These are phyloP conservation scores for Orthonevra nobilis DNA, from an alignment of 2,888 invertebrate genomes.

Conservation along the genomic window DNA sequence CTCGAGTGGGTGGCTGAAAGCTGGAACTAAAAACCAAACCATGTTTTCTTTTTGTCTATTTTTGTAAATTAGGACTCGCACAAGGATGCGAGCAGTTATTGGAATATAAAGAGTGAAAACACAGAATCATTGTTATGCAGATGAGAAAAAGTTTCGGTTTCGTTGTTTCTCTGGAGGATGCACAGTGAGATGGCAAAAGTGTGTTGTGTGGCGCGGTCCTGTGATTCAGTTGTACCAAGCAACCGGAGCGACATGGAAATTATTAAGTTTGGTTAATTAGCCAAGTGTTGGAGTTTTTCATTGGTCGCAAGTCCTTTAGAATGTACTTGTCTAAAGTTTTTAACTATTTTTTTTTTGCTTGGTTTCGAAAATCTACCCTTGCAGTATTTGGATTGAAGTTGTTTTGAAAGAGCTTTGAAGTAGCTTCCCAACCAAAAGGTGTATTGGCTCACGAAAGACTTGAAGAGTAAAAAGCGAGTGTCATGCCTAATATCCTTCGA, in stretches of 20 bases:
- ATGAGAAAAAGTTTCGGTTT: slow-evolving; percentile 64
- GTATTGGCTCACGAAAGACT: no score
- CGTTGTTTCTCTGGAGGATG: slow-evolving; percentile 46
- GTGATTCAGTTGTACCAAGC: slow-evolving; percentile 56
- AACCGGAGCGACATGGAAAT: slow-evolving; percentile 63
- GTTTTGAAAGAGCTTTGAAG: no score
- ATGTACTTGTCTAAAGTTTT: slow-evolving; percentile 41
- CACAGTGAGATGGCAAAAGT: slow-evolving; percentile 4
- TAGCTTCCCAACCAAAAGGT: no score
- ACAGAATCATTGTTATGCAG: slow-evolving; percentile 69
- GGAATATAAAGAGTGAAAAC: slow-evolving; percentile 68
- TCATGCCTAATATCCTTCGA: no score
- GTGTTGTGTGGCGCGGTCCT: neutral
- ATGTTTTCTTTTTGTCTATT: slow-evolving; percentile 69
- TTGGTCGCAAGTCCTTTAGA: slow-evolving; percentile 11
- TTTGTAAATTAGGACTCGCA: slow-evolving; percentile 70
- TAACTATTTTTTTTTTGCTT: no score
- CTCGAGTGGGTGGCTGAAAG: slow-evolving; percentile 24
- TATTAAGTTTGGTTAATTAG: slow-evolving; percentile 69
- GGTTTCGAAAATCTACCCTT: slow-evolving; percentile 26
- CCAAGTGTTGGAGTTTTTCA: slow-evolving; percentile 49
- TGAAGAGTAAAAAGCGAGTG: no score
- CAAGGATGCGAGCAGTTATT: slow-evolving; percentile 69
- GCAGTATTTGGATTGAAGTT: slow-evolving; percentile 42
- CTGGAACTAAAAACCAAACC: no score